phyloP scores from a whole-genome alignment of 2,113 vertebrate genomes.

The Istiophorus platypterus region DNA sequence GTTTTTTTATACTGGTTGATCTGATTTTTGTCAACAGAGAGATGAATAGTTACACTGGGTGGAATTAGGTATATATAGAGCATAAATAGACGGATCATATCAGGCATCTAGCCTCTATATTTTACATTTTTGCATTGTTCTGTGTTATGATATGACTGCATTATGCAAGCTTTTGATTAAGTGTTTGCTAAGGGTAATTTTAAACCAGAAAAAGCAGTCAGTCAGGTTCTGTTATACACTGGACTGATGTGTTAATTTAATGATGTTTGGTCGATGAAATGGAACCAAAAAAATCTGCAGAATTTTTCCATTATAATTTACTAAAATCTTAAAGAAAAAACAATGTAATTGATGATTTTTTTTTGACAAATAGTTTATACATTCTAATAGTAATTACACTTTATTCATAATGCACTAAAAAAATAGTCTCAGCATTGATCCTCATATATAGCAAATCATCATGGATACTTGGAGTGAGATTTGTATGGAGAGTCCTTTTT shows the following conservation, averaged over 20 bases:
- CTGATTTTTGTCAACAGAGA: conserved; percentile 29
- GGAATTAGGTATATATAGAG: not conserved
- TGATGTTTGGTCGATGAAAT: not conserved
- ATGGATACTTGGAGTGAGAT: too few species aligned
- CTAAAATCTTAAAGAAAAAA: not conserved
- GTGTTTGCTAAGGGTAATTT: conserved; percentile 14
- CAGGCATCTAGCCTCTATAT: not conserved
- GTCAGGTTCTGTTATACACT: not conserved
- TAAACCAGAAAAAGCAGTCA: conserved; percentile 17
- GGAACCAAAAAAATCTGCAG: not conserved
- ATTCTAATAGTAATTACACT: not conserved
- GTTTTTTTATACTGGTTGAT: conserved; percentile 24
- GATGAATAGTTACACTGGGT: not conserved
- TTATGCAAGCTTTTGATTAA: not conserved
- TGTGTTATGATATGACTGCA: not conserved
- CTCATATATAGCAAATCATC: not conserved
- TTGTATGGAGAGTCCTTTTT: too few species aligned
- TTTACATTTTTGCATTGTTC: not conserved
- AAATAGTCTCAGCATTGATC: too few species aligned
- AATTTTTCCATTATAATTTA: not conserved
- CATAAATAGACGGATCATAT: not conserved
- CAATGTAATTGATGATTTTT: not conserved
- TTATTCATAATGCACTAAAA: not conserved
- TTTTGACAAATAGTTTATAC: too few species aligned
- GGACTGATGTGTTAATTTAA: not conserved